A percentile compares a stretch with the other conserved stretches of the same genome.
Evolutionary conservation across 2,888 invertebrate species (phyloP).

Genomic region (Itoplectis maculator): DNA sequence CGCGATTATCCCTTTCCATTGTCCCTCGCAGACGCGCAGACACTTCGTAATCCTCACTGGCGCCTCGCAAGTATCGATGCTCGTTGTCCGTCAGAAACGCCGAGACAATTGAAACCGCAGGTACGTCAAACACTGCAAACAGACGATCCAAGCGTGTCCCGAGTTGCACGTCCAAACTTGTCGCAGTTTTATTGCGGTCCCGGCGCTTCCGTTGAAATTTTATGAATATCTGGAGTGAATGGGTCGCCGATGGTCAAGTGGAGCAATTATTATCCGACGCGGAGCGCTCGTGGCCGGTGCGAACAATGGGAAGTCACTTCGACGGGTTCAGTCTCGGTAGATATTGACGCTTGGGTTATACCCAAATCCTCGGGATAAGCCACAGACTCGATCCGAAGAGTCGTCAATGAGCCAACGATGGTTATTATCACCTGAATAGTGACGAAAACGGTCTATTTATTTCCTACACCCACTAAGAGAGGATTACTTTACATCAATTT

Average conservation of each 20-base stretch:
- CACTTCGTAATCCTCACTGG: background rate
- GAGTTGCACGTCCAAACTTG: background rate
- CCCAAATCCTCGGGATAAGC: background rate
- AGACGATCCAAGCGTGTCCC: background rate
- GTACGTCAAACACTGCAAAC: background rate
- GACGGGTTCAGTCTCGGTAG: background rate
- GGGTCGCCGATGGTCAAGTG: background rate
- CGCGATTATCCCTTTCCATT: background rate
- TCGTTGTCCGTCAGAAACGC: background rate
- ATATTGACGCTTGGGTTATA: slow-evolving; percentile 31
- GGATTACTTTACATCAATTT: no score
- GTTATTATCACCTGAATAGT: slow-evolving; percentile 6
- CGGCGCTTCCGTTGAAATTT: background rate
- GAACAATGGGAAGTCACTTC: slow-evolving; percentile 19
- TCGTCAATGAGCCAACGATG: background rate
- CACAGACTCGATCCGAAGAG: background rate
- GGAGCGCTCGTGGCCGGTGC: no score
- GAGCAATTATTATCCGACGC: slow-evolving; percentile 4
- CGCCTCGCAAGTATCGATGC: background rate
- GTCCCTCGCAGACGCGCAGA: background rate
- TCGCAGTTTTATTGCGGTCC: background rate
- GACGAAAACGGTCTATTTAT: background rate
- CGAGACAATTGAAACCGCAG: background rate
- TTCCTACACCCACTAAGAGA: no score
- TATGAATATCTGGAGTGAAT: slow-evolving; percentile 13